A percentile compares a stretch with the other conserved stretches of the same genome.
Conservation (phyloP, 2,888 invertebrate genomes). For the Eupithecia subumbrata region DNA sequence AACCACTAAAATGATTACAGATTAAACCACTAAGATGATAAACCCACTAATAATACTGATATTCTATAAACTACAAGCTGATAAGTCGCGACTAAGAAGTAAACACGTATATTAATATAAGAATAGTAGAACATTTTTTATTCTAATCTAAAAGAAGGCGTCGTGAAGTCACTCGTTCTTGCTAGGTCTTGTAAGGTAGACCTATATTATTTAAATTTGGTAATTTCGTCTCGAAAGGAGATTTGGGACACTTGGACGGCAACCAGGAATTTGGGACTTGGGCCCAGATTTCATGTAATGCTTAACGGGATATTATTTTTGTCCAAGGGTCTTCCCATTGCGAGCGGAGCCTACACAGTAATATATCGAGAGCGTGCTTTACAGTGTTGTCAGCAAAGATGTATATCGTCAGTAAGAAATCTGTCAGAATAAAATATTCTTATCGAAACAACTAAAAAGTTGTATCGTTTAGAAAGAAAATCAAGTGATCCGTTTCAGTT, state of each 20-base stretch:
- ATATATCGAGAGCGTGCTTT: not conserved
- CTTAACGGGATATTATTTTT: not conserved
- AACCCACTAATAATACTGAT: slow-evolving; percentile 37
- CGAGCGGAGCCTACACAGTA: not conserved
- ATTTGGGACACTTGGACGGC: slow-evolving; percentile 36
- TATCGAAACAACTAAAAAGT: too few relatives aligned
- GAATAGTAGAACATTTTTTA: slow-evolving; percentile 45
- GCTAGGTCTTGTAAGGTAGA: slow-evolving; percentile 38
- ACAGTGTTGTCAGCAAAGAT: not conserved
- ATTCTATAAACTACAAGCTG: slow-evolving; percentile 33
- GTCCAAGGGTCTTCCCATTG: not conserved
- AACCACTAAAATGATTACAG: slow-evolving; percentile 24
- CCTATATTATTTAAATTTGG: slow-evolving; percentile 17
- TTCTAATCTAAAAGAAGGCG: slow-evolving; percentile 51
- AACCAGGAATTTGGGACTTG: slow-evolving; percentile 25
- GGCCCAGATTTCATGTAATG: not conserved
- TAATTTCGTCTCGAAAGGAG: slow-evolving; percentile 21
- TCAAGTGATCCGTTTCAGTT: too few relatives aligned
- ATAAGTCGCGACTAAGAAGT: slow-evolving; percentile 39
- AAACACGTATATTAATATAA: slow-evolving; percentile 42
- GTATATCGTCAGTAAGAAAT: not conserved
- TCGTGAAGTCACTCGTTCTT: slow-evolving; percentile 59
- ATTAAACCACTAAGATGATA: not conserved
- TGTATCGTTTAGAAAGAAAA: too few relatives aligned
- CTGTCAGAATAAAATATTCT: too few relatives aligned